Evolutionary conservation across 2,797 vertebrate species (phyloP).

Genomic region (Poeciliopsis turneri): DNA sequence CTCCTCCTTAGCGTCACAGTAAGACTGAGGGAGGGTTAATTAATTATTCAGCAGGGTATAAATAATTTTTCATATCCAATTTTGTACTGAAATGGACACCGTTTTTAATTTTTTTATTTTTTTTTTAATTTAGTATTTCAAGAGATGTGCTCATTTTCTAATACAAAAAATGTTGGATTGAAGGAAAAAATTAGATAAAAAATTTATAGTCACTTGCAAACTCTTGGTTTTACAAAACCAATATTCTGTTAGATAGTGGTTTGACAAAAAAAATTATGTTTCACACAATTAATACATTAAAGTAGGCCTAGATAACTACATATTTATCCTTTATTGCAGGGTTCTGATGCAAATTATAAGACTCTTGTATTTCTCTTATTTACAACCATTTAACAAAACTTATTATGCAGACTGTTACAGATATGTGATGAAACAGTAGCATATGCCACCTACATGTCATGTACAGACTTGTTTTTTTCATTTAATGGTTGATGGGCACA

Average conservation of each 20-base stretch:
- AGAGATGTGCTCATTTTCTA: too few relatives aligned
- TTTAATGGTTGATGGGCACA: slow-evolving; percentile 27
- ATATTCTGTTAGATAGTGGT: neutral
- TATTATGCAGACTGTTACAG: neutral
- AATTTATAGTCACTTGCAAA: neutral
- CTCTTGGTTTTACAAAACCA: neutral
- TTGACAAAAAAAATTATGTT: neutral
- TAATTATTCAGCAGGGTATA: too few relatives aligned
- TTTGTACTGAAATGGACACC: too few relatives aligned
- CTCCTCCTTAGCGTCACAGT: too few relatives aligned
- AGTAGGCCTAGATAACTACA: neutral
- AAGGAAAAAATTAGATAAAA: too few relatives aligned
- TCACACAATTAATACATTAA: neutral
- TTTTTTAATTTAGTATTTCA: too few relatives aligned
- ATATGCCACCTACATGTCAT: neutral
- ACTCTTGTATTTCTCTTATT: neutral
- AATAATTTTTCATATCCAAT: too few relatives aligned
- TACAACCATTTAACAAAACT: neutral
- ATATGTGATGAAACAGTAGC: neutral
- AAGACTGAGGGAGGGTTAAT: too few relatives aligned
- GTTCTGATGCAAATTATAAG: neutral
- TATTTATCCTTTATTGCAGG: neutral
- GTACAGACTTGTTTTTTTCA: neutral
- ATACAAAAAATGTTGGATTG: too few relatives aligned
- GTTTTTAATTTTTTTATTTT: too few relatives aligned